Evolutionary conservation across 2,888 invertebrate genomes (phyloP).

Genomic region (Fragum fragum): DNA sequence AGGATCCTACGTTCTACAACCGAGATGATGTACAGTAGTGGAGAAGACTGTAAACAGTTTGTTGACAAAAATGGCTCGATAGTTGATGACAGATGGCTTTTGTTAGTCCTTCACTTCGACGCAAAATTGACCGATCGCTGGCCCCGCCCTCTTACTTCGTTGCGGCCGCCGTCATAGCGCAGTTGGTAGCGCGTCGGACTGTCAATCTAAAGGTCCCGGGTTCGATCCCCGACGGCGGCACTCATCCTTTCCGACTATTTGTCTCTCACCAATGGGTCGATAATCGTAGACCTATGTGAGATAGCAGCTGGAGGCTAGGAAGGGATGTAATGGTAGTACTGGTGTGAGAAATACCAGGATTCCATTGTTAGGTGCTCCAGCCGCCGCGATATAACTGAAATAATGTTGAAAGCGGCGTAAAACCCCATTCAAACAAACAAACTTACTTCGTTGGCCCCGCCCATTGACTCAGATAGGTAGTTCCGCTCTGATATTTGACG

Average conservation of each 20-base stretch:
- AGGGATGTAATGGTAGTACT: neutral
- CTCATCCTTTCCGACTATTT: no score
- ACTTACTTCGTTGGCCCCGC: no score
- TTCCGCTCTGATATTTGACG: no score
- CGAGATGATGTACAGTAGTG: neutral
- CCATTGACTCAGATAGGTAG: no score
- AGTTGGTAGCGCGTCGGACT: no score
- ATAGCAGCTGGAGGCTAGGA: neutral
- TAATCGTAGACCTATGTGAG: neutral
- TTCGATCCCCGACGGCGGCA: no score
- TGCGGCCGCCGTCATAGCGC: no score
- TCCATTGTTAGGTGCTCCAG: neutral
- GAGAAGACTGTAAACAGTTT: slow-evolving; percentile 9
- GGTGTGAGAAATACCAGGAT: neutral
- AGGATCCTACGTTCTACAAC: neutral
- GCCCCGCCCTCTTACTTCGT: no score
- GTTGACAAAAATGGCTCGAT: neutral
- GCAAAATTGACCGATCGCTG: no score
- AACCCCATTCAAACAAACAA: neutral
- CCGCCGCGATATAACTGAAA: neutral
- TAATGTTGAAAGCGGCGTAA: neutral
- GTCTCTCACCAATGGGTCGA: no score
- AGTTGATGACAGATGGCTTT: neutral
- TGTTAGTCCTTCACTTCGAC: no score
- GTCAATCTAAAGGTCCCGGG: no score